Evolutionary conservation across 2,113 vertebrate species (phyloP), one percentile per base, ranked within the genome.

Genomic region (Calonectris borealis): DNA sequence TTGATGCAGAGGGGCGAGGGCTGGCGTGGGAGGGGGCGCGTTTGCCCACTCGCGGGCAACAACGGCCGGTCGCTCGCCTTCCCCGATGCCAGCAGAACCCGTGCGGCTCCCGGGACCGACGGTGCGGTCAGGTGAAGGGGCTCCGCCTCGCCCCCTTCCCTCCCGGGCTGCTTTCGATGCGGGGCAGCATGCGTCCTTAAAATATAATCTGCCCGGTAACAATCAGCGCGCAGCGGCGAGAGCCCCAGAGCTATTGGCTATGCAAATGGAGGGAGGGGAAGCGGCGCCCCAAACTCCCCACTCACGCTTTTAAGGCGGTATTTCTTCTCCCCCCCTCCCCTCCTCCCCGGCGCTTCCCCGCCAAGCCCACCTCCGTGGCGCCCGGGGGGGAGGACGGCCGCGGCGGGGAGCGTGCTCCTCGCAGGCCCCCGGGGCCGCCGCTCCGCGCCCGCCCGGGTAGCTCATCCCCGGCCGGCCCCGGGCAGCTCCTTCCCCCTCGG

Each of bases 121-220:
- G 1, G 20, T 14, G 32, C 46, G 9, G 15, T 34, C 49, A 61
- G 48, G n/a, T 61, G 40, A 46, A 1, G 6, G 12, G 3, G 7
- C 10, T 18, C 36, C 11, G 5, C 68, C 42, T 68, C 40, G 8
- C 27, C 66, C 73, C 71, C 8, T 42, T 68, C 36, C 78, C 25
- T 16, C 27, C 34, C 11, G 29, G 51, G 40, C 88, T 72, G 85
- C 93, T 97, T 88, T 96, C 96, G 91, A 95, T 93, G 94, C 95
- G 81, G 83, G 87, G 93, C 78, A 78, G 82, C 94, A 94, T 21
- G 97, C 97, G 96, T 94, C 97, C 96, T 96, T 96, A 97, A 96
- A 97, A 96, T 96, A 97, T 98, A 99, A 98, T 99, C 99, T 99
- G 99, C 99, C 99, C 99, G 98, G 99, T 99, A 99, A 99, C 99